Base-by-base conservation (phyloP, 2,797 vertebrate species). In the Falco columbarius region DNA sequence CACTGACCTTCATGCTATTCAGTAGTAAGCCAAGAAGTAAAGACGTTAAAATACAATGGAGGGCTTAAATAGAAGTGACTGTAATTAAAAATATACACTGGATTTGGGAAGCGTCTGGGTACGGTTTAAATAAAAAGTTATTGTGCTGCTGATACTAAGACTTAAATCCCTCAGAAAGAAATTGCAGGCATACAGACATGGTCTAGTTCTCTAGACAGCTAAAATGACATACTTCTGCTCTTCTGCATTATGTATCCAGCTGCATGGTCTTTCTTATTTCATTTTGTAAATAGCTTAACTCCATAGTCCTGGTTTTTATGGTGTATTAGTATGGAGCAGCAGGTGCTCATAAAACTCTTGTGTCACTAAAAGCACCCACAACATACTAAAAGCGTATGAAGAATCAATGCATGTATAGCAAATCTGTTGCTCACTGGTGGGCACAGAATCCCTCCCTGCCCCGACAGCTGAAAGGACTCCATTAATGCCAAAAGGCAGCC, bases 81-180 rank as follows among this genome's bases (percentile, higher is more conserved):
- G 27, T 52, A 66, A 90, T 90, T 95, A 90, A 90, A 92, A 93
- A 88, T 74, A 86, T 15, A 72, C n/a, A 34, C 49, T 17, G 56
- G 71, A 80, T 52, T 32, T 59, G 76, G 67, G 58, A 75, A 89
- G 81, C 0, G 6, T 38, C 44, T 84, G 62, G 36, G 27, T 61
- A 77, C 0, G 3, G 14, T 73, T 92, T 95, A 85, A 88, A 81
- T 80, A 70, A 95, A 94, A 65, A 51, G 21, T 70, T 47, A 14
- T 49, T 34, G 38, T 29, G 65, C 34, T 6, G 6, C 29, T 81
- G 72, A 83, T 56, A 72, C 74, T 86, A 70, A 72, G 49, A 81
- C 80, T 68, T 80, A 92, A 96, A 93, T 47, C 58, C 56, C 20
- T 67, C 38, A 59, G 67, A 74, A 92, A 73, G 67, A 85, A 90